Base-by-base conservation (phyloP, 2,113 vertebrate genomes). In the Cyrtonyx montezumae region DNA sequence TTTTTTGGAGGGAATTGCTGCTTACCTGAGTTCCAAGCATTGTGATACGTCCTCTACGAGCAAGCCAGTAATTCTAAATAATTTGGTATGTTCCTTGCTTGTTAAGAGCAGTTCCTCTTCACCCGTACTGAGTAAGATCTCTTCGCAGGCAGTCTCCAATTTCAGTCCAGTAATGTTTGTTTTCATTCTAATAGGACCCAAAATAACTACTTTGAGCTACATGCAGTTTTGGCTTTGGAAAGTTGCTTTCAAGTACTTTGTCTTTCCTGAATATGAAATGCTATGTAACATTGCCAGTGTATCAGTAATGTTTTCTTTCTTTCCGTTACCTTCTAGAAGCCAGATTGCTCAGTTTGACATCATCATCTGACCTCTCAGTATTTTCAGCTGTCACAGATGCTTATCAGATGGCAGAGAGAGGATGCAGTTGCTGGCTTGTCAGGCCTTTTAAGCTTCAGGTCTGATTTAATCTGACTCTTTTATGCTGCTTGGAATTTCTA, bases 371-470 rank as follows among this genome's bases (percentile, higher is more conserved):
- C 30, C 70, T 74, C 69, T 88, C 84, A 26, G 80, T 71, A 6
- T 45, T 79, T 79, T 85, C 81, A 77, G 87, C 75, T 93, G 67
- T 83, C 84, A 84, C 93, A 95, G 79, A 58, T 95, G 90, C 63
- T 85, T 55, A 55, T 96, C 94, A 94, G 87, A 85, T 94, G 91
- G 34, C 65, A 77, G 55, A 34, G 45, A 92, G 69, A 77, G 84
- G 94, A 87, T 65, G 71, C 59, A 91, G 80, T 73, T 81, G 32
- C 53, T 94, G 89, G 17, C 40, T 89, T 92, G 45, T 91, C 36
- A 69, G 84, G 48, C 45, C 42, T 77, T 83, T 51, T 73, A 76
- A 84, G 75, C 74, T 80, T 58, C 55, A 80, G 23, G 49, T 79
- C 75, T 95, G 87, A 85, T 75, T 94, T 92, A 75, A 94, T 94